Evolutionary conservation across 1,140 invertebrate genomes (phyloP).

Genomic region (Megalopta genalis): DNA sequence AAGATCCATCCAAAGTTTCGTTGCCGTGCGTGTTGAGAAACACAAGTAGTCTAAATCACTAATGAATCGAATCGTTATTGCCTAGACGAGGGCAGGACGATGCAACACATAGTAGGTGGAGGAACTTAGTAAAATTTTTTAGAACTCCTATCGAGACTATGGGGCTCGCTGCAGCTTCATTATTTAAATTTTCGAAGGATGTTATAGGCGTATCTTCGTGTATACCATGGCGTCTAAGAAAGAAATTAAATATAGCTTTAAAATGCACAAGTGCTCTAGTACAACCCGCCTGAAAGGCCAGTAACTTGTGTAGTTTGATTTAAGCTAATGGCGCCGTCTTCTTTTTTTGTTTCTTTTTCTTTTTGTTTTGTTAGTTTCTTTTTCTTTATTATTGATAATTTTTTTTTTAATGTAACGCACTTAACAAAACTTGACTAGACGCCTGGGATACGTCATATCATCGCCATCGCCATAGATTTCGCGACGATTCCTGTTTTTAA

Average conservation of each 20-base stretch:
- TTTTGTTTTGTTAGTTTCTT: conserved; percentile 29
- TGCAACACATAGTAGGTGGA: conserved; percentile 69
- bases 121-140: conserved; percentile 76
- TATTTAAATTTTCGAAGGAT: conserved; percentile 62
- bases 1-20: conserved; percentile 58
- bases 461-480: conserved; percentile 51
- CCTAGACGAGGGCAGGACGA: conserved; percentile 60
- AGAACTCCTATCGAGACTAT: conserved; percentile 75
- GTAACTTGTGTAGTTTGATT: conserved; percentile 54
- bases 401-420: conserved; percentile 16
- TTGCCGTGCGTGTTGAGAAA: conserved; percentile 61
- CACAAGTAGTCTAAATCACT: conserved; percentile 62
- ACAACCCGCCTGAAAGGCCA: conserved; percentile 48
- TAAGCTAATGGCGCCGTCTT: conserved; percentile 30
- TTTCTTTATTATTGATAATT: not conserved
- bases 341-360: conserved; percentile 10
- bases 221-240: conserved; percentile 31
- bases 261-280: conserved; percentile 57
- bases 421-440: conserved; percentile 37
- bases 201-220: conserved; percentile 57
- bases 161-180: conserved; percentile 74
- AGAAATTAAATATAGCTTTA: conserved; percentile 35
- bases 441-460: conserved; percentile 52
- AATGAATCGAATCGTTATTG: conserved; percentile 71
- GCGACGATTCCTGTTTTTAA: conserved; percentile 56